A percentile compares a stretch with the other conserved stretches of the same genome.
These are phyloP conservation scores for Aphaenogaster ashmeadi DNA, from an alignment of 1,140 invertebrate species.

Conservation along the genomic window DNA sequence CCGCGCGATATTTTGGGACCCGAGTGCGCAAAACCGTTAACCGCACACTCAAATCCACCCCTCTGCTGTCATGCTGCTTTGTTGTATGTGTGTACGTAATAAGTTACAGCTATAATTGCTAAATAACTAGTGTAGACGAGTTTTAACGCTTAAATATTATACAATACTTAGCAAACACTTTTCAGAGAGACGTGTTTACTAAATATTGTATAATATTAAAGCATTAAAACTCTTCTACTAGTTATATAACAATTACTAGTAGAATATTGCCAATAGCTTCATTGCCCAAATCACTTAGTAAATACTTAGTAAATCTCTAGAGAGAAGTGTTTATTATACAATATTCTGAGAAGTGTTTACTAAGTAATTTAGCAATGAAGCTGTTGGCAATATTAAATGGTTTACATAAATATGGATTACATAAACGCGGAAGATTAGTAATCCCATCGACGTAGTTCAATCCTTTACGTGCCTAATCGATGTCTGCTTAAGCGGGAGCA, in stretches of 20 bases:
- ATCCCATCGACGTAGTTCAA: background rate
- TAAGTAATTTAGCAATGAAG: background rate
- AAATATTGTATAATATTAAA: background rate
- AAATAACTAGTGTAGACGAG: background rate
- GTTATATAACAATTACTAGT: background rate
- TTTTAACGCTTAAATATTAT: background rate
- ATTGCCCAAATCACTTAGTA: too few relatives aligned
- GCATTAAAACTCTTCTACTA: background rate
- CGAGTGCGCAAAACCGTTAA: constrained; percentile 40
- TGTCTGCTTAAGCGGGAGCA: constrained; percentile 10
- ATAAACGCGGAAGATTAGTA: background rate
- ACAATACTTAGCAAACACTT: background rate
- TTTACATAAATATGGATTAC: background rate
- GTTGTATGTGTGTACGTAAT: background rate
- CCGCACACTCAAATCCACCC: constrained; percentile 48
- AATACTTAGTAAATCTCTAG: too few relatives aligned
- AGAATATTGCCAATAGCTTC: too few relatives aligned
- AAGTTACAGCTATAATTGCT: background rate
- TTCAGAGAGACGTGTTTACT: background rate
- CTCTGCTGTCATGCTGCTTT: constrained; percentile 19
- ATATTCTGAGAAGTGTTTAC: background rate
- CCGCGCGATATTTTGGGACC: constrained; percentile 63
- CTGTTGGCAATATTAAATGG: background rate
- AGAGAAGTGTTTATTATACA: too few relatives aligned
- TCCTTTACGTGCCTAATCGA: constrained; percentile 5